Percentiles rank a stretch among this genome's conserved stretches.
These are phyloP conservation scores for Agrotis segetum DNA, from an alignment of 2,888 invertebrate genomes.

Conservation along the genomic window DNA sequence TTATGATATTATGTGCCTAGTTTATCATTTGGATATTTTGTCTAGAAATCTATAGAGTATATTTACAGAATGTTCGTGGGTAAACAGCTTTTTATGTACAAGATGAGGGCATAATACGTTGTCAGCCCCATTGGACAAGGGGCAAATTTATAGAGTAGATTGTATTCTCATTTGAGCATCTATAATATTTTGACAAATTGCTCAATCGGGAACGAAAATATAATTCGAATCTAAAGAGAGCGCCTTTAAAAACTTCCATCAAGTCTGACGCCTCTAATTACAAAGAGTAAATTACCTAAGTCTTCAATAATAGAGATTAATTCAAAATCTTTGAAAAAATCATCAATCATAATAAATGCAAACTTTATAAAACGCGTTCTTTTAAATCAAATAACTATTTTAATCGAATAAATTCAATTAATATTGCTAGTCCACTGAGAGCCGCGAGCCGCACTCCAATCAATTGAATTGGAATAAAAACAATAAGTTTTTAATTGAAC, in stretches of 20 bases:
- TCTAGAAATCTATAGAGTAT: too few relatives aligned
- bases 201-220: too few relatives aligned
- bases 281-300: neutral
- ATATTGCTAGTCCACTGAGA: conserved; percentile 18
- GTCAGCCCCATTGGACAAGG: too few relatives aligned
- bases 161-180: too few relatives aligned
- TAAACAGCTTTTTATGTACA: too few relatives aligned
- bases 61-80: too few relatives aligned
- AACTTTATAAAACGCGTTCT: conserved; percentile 23
- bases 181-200: too few relatives aligned
- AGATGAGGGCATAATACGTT: too few relatives aligned
- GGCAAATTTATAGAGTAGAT: too few relatives aligned
- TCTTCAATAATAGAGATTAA: neutral
- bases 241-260: too few relatives aligned
- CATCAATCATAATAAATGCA: neutral
- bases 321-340: neutral
- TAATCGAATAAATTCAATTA: conserved; percentile 43
- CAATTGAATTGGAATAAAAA: conserved; percentile 35
- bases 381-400: conserved; percentile 27
- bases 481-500: conserved; percentile 34
- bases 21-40: neutral
- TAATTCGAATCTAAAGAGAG: too few relatives aligned
- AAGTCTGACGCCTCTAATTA: too few relatives aligned
- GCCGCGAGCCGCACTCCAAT: neutral
- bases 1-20: conserved; percentile 4